Percentiles rank a stretch among this genome's conserved stretches.
Conservation (phyloP, 2,113 vertebrate species). For the Nibea coibor region DNA sequence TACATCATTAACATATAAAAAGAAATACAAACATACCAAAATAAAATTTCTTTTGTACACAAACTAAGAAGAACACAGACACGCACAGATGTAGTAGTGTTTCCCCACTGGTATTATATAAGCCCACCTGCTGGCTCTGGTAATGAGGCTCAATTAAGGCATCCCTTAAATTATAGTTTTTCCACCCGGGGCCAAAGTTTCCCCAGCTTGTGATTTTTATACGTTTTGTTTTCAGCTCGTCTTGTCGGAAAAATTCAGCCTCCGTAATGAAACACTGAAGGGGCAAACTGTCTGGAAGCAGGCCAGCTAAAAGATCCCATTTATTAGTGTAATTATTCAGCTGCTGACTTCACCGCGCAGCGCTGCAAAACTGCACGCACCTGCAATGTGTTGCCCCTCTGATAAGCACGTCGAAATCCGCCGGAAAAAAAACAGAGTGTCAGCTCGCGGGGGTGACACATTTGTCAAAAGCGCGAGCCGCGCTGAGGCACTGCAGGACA, state of each 20-base stretch:
- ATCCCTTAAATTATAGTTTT: conserved; percentile 33
- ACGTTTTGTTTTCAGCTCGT: not conserved
- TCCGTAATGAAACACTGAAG: conserved; percentile 1
- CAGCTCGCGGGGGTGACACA: not conserved
- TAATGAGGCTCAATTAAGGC: conserved; percentile 44
- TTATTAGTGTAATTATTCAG: conserved; percentile 30
- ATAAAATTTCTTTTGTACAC: not conserved
- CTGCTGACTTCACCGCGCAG: conserved; percentile 11
- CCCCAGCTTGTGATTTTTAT: not conserved
- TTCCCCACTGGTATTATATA: not conserved
- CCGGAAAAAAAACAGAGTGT: not conserved
- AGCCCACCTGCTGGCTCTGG: conserved; percentile 32
- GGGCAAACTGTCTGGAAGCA: not conserved
- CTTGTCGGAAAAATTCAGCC: not conserved
- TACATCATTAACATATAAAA: not conserved
- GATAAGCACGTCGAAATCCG: not conserved
- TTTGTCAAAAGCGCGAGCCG: not conserved
- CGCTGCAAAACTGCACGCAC: not conserved
- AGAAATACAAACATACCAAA: not conserved
- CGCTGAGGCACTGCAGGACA: not conserved
- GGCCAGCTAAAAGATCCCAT: not conserved
- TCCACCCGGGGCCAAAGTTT: not conserved
- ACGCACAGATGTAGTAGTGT: not conserved
- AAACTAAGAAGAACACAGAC: not conserved
- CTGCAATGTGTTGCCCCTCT: not conserved